Conservation (phyloP, 2,113 vertebrate species). For the Tupaia tana region DNA sequence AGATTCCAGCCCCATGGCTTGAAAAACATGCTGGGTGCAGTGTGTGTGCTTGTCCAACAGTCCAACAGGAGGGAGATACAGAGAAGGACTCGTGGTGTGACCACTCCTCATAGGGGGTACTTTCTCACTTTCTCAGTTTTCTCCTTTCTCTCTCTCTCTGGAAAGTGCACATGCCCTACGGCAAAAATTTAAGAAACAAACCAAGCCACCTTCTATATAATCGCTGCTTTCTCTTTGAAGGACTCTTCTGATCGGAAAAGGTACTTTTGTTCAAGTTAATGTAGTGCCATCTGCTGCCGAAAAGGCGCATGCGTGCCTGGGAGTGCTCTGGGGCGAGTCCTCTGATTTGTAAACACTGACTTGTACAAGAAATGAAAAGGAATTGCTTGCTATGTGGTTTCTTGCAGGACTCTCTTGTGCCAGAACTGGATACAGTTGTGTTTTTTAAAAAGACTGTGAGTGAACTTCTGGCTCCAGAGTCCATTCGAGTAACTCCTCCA, state of each 20-base stretch:
- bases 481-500: neutral
- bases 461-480: neutral
- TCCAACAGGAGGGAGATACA: too few species aligned
- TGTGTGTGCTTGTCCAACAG: too few species aligned
- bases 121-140: too few species aligned
- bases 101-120: too few species aligned
- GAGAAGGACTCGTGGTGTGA: too few species aligned
- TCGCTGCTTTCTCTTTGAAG: neutral
- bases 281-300: conserved; percentile 77
- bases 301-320: conserved; percentile 43
- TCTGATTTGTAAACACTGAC: neutral
- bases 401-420: neutral
- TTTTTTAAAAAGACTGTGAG: neutral
- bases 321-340: neutral
- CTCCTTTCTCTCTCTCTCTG: too few species aligned
- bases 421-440: neutral
- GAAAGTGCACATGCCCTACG: too few species aligned
- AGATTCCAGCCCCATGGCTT: too few species aligned
- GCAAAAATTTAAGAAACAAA: too few species aligned
- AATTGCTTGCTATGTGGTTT: neutral
- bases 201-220: neutral
- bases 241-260: neutral
- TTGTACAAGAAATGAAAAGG: neutral
- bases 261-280: conserved; percentile 28
- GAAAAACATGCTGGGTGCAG: too few species aligned